Evolutionary conservation across 1,140 invertebrate genomes (phyloP).

Genomic region (Drosophila funebris): DNA sequence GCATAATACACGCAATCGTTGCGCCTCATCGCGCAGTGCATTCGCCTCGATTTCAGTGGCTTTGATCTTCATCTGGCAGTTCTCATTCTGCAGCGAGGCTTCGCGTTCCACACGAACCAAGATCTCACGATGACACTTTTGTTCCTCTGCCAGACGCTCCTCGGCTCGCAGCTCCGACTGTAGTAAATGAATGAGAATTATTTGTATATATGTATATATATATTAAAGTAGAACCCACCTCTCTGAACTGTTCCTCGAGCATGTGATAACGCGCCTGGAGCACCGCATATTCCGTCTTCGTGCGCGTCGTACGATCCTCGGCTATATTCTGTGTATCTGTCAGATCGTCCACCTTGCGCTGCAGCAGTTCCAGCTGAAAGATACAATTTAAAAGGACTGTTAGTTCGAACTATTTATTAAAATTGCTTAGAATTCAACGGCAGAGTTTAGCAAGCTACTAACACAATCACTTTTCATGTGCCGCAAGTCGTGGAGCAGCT

Average conservation of each 20-base stretch:
- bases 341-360: conserved; percentile 94
- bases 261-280: conserved; percentile 94
- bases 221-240: conserved; percentile 85
- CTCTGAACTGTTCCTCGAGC: conserved; percentile 95
- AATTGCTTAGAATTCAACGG: not conserved
- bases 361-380: conserved; percentile 93
- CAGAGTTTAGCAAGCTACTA: conserved; percentile 51
- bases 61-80: conserved; percentile 92
- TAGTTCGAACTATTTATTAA: no score
- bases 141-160: conserved; percentile 93
- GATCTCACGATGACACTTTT: conserved; percentile 92
- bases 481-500: conserved; percentile 75
- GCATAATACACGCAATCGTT: conserved; percentile 81
- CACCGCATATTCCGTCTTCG: conserved; percentile 95
- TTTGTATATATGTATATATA: not conserved
- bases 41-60: conserved; percentile 91
- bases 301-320: conserved; percentile 93
- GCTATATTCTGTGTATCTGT: conserved; percentile 92
- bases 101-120: conserved; percentile 92
- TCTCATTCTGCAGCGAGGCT: conserved; percentile 93
- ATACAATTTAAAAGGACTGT: conserved; percentile 26
- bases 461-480: conserved; percentile 80
- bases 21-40: conserved; percentile 90
- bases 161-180: conserved; percentile 92
- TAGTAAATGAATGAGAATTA: not conserved